phyloP scores from a whole-genome alignment of 2,888 invertebrate genomes.

The Didymodactylos carnosus region DNA sequence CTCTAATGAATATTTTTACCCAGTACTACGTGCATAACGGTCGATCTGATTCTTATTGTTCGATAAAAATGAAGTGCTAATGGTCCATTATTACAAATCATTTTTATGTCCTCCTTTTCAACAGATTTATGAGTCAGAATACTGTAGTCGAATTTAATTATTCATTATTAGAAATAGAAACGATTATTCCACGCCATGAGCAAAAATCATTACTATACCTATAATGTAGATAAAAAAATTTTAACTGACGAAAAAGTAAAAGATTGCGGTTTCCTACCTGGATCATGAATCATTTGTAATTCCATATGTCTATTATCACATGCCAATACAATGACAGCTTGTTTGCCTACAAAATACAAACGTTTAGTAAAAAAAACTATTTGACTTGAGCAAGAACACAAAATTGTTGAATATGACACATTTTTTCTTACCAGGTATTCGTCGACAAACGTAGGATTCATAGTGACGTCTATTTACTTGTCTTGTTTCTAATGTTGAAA shows the following conservation, averaged over 20 bases:
- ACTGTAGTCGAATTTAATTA: no score
- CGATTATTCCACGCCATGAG: slow-evolving; percentile 67
- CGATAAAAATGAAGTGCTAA: no score
- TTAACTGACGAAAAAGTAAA: no score
- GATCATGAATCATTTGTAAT: not conserved
- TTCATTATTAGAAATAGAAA: no score
- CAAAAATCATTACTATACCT: slow-evolving; percentile 91
- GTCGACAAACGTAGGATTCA: slow-evolving; percentile 76
- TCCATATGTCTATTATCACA: slow-evolving; percentile 81
- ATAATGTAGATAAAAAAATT: slow-evolving; percentile 28
- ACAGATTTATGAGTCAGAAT: no score
- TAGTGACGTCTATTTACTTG: slow-evolving; percentile 78
- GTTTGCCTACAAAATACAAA: slow-evolving; percentile 51
- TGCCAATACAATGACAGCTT: slow-evolving; percentile 75
- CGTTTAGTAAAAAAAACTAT: slow-evolving; percentile 5
- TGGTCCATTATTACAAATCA: no score
- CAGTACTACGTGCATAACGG: no score
- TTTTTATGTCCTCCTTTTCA: no score
- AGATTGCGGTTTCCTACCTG: no score
- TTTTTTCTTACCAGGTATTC: slow-evolving; percentile 58
- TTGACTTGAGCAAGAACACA: not conserved
- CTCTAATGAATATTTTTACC: no score
- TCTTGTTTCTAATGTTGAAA: slow-evolving; percentile 68
- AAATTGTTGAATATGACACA: not conserved
- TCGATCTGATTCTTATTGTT: no score